Evolutionary conservation across 2,113 vertebrate species (phyloP).

Genomic region (Neodontobutis hainanensis): DNA sequence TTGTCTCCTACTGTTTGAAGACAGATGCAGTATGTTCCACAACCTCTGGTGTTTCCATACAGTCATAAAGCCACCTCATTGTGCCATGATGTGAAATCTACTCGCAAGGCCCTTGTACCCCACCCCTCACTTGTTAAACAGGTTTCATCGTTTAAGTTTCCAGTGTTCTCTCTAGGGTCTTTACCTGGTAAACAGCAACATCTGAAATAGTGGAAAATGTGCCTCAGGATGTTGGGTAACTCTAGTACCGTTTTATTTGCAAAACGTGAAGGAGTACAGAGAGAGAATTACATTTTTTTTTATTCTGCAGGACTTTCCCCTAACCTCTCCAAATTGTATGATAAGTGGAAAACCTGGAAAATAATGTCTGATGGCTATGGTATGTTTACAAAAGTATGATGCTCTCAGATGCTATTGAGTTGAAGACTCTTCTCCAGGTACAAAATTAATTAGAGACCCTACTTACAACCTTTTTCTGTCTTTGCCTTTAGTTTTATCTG

Average conservation of each 20-base stretch:
- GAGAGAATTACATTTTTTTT: no score
- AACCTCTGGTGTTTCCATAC: conserved; percentile 36
- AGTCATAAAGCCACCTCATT: conserved; percentile 18
- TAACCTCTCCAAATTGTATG: background rate
- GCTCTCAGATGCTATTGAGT: background rate
- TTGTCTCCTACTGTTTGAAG: conserved; percentile 15
- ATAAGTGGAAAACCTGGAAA: background rate
- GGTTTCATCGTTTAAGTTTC: conserved; percentile 64
- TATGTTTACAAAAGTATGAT: background rate
- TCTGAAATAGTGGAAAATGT: conserved; percentile 73
- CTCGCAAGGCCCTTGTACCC: conserved; percentile 17
- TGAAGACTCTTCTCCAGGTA: no score
- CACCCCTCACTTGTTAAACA: conserved; percentile 50
- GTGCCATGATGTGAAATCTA: conserved; percentile 54
- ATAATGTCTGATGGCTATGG: background rate
- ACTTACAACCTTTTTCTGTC: conserved; percentile 31
- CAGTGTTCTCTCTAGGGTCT: conserved; percentile 67
- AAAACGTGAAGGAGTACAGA: conserved; percentile 2
- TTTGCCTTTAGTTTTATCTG: conserved; percentile 38
- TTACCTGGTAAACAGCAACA: conserved; percentile 73
- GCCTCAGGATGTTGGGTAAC: conserved; percentile 46
- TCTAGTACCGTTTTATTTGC: conserved; percentile 19
- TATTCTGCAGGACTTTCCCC: background rate
- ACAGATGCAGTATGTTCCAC: conserved; percentile 46
- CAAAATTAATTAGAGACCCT: no score